Conservation (phyloP, 2,888 invertebrate genomes). For the Epirrita christyi region DNA sequence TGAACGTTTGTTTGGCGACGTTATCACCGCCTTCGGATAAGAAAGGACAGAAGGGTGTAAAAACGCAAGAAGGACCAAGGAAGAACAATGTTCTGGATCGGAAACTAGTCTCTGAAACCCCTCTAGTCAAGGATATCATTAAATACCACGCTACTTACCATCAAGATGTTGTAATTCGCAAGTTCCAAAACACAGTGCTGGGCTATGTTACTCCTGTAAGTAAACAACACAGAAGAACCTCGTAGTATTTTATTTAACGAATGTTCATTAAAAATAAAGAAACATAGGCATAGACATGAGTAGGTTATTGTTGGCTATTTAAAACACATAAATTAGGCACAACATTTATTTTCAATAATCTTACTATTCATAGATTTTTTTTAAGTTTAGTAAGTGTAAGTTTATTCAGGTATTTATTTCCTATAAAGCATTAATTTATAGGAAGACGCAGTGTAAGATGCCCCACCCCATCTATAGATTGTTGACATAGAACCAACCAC, state of each 20-base stretch:
- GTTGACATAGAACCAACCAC: too few species aligned
- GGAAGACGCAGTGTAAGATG: too few species aligned
- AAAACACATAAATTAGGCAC: too few species aligned
- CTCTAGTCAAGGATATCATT: conserved; percentile 89
- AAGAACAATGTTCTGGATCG: conserved; percentile 88
- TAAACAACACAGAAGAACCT: conserved; percentile 20
- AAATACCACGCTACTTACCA: conserved; percentile 91
- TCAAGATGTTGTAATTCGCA: conserved; percentile 86
- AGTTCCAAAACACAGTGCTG: conserved; percentile 90
- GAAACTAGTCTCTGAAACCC: conserved; percentile 88
- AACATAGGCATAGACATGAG: too few species aligned
- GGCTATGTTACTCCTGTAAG: conserved; percentile 95
- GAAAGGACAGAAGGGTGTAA: conserved; percentile 74
- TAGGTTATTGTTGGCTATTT: too few species aligned
- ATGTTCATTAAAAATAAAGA: too few species aligned
- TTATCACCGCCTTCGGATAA: conserved; percentile 77
- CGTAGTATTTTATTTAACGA: not conserved
- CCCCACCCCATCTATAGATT: too few species aligned
- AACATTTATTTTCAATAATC: too few species aligned
- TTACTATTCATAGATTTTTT: too few species aligned
- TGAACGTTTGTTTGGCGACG: conserved; percentile 72
- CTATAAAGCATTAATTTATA: too few species aligned
- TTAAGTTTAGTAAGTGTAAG: too few species aligned
- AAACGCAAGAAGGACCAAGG: conserved; percentile 84
- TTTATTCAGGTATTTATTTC: too few species aligned